These are phyloP conservation scores for Ornithorhynchus anatinus DNA, from an alignment of 2,113 vertebrate species.

Conservation along the genomic window DNA sequence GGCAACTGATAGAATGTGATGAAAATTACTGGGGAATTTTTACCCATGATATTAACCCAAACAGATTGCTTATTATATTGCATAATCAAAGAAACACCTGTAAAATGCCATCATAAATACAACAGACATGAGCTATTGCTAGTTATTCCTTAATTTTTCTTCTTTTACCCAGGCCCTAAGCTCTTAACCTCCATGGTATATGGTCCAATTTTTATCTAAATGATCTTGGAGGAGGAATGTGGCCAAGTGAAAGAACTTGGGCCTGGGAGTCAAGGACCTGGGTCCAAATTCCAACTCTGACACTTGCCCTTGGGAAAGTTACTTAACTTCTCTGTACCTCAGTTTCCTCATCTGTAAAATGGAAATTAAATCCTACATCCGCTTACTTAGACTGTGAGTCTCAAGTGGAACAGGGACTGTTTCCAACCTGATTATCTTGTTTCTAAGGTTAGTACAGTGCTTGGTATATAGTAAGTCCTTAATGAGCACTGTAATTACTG, in stretches of 20 bases:
- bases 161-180: not conserved
- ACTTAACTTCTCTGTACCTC: no score
- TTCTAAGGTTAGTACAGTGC: fast-evolving
- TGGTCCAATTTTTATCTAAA: not conserved
- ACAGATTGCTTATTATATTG: slow-evolving; percentile 22
- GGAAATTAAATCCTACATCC: no score
- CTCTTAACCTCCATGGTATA: not conserved
- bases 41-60: slow-evolving; percentile 37
- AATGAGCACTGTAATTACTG: not conserved
- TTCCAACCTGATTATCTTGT: not conserved
- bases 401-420: not conserved
- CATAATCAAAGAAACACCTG: slow-evolving; percentile 17
- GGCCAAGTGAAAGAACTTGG: no score
- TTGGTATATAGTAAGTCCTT: not conserved
- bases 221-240: no score
- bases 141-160: not conserved
- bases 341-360: no score
- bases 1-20: slow-evolving; percentile 23
- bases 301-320: no score
- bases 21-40: slow-evolving; percentile 17
- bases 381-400: not conserved
- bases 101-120: slow-evolving; percentile 15
- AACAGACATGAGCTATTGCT: slow-evolving; percentile 2
- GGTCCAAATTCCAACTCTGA: no score
- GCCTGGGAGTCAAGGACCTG: no score